Base-by-base conservation (phyloP, 2,888 invertebrate genomes). In the Malthinus flaveolus region DNA sequence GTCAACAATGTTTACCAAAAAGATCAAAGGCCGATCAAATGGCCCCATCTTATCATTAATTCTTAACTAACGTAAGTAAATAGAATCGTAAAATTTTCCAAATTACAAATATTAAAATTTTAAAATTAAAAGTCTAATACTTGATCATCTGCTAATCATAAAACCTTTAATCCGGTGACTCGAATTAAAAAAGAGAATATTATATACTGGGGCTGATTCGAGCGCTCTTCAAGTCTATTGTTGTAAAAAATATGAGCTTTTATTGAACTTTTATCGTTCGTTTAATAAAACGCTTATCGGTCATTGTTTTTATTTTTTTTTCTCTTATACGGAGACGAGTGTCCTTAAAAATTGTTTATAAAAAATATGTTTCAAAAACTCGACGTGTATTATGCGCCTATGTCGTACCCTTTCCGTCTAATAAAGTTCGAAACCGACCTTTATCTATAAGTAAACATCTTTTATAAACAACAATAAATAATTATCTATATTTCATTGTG, bases 81-180 rank as follows among this genome's bases (percentile, higher is more conserved):
- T 10, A n/a, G 6, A n/a, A 36, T 36, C 10, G 10, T 36, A 7
- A 10, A 44, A 15, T 44, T 10, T 15, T 44, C 44, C 7, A 13
- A 15, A 15, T 7, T 13, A n/a, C 23, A 31, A 44, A 10, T 10
- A 35, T 47, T 35, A 11, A 51, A 39, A 44, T 44, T 13, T 31
- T 51, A 47, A 53, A 49, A 36, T 31, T 59, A 53, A 53, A 54
- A 47, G 47, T 52, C 13, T 57, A 61, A 59, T 63, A 68, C 68
- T 68, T 66, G 68, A 68, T 68, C 68, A 68, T 68, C 66, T 68
- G 68, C 59, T 63, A 65, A 65, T 66, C 61, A 65, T 65, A 63
- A 49, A 59, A 51, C 48, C 50, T 36, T 8, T 59, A 56, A 57
- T 48, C 57, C 61, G 56, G 60, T 61, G 66, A 66, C 65, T 63